A percentile compares a stretch with the other conserved stretches of the same genome.
Evolutionary conservation across 2,888 invertebrate genomes (phyloP).

Genomic region (Stegophylla sp.): DNA sequence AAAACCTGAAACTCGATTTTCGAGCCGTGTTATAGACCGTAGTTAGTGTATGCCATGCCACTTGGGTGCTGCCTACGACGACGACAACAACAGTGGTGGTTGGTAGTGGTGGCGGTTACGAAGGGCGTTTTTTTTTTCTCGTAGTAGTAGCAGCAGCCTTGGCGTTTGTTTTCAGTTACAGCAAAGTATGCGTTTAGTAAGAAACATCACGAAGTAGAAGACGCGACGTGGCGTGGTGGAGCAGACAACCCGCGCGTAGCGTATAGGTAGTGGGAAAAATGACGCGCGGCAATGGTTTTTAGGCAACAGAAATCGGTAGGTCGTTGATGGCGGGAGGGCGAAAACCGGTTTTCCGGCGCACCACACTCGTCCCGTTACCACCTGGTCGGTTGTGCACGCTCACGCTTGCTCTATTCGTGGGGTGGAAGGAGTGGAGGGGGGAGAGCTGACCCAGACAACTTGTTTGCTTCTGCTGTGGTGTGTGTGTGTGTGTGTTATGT

Average conservation of each 20-base stretch:
- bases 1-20: no score
- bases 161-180: slow-evolving; percentile 21
- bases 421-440: not conserved
- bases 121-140: slow-evolving; percentile 34
- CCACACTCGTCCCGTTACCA: not conserved
- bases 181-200: not conserved
- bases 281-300: slow-evolving; percentile 7
- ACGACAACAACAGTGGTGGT: not conserved
- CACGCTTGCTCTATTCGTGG: not conserved
- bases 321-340: slow-evolving; percentile 2
- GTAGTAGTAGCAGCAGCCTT: not conserved
- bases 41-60: no score
- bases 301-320: slow-evolving; percentile 42
- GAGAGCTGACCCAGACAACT: slow-evolving; percentile 48
- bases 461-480: slow-evolving; percentile 7
- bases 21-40: no score
- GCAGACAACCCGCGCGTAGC: not conserved
- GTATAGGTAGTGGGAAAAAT: slow-evolving; percentile 9
- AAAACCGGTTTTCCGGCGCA: slow-evolving; percentile 44
- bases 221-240: not conserved
- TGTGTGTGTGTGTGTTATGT: not conserved
- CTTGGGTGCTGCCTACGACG: not conserved
- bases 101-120: slow-evolving; percentile 22
- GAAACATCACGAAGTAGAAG: not conserved
- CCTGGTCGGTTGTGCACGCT: slow-evolving; percentile 23